Evolutionary conservation across 2,888 invertebrate genomes (phyloP), one percentile per base, ranked within the genome.

Genomic region (Megastigmus dorsalis): DNA sequence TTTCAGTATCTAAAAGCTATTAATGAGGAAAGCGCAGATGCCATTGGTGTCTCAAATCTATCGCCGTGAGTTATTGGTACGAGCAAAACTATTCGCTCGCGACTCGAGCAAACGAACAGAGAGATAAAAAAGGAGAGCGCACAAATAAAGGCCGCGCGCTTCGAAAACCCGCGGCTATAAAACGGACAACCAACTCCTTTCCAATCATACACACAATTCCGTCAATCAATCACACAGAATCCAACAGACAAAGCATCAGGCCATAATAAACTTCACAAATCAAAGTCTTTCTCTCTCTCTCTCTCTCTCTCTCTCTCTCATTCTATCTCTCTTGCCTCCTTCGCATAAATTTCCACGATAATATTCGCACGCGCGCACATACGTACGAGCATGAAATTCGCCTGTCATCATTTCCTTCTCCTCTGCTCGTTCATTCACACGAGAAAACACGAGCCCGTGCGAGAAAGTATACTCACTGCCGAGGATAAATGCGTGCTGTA

Each of bases 311-410:
- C n/a, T n/a, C n/a, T n/a, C n/a, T n/a, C n/a, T n/a, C n/a, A n/a
- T n/a, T n/a, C n/a, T n/a, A n/a, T n/a, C n/a, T n/a, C n/a, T n/a
- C n/a, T n/a, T n/a, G n/a, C n/a, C n/a, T n/a, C n/a, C n/a, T n/a
- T n/a, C n/a, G n/a, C n/a, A 59, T 18, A 50, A n/a, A 18, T 33
- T 48, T 36, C 3, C 28, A 7, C 48, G n/a, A 48, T 26, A 15
- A 60, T 43, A 36, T 60, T 48, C 57, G n/a, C 59, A 36, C n/a
- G 28, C 28, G 15, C n/a, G n/a, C n/a, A n/a, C n/a, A n/a, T n/a
- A n/a, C n/a, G n/a, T n/a, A n/a, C n/a, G n/a, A 18, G 28, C 23
- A 38, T 66, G 45, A 72, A 72, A 65, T 59, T 65, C 36, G 45
- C 52, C 52, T 43, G 60, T 60, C 73, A 67, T 52, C 59, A 50